Evolutionary conservation across 2,888 invertebrate genomes (phyloP).

Genomic region (Macrosiphum euphorbiae): DNA sequence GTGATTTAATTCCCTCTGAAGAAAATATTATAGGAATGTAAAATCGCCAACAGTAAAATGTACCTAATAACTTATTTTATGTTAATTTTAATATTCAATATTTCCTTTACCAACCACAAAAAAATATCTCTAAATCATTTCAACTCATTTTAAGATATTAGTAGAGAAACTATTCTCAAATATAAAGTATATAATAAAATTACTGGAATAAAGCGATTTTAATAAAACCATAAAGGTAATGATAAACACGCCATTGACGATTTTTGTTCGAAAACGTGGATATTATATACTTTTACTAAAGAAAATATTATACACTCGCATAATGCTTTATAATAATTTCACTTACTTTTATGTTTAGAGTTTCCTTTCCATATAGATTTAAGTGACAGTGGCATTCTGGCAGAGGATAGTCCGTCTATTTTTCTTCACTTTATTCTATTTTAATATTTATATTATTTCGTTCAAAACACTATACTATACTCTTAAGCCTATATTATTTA

Average conservation of each 20-base stretch:
- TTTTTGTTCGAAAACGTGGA: background rate
- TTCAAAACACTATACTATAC: background rate
- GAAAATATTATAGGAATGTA: background rate
- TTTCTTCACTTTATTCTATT: background rate
- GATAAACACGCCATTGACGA: background rate
- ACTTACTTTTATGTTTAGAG: slow-evolving; percentile 61
- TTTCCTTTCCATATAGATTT: slow-evolving; percentile 62
- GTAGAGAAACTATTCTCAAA: background rate
- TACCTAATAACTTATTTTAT: background rate
- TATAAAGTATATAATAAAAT: background rate
- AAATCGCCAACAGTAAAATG: background rate
- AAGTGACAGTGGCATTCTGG: slow-evolving; percentile 54
- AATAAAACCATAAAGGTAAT: background rate
- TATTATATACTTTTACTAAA: background rate
- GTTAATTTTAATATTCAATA: background rate
- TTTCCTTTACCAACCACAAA: background rate
- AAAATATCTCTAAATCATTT: background rate
- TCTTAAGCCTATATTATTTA: background rate
- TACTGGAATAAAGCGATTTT: background rate
- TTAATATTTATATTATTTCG: background rate
- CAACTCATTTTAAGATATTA: background rate
- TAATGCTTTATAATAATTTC: background rate
- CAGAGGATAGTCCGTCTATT: background rate
- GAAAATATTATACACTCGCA: background rate
- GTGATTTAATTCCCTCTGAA: background rate